Evolutionary conservation across 92 coral and sea anemone species (phyloP).

Genomic region (Ricordea florida): DNA sequence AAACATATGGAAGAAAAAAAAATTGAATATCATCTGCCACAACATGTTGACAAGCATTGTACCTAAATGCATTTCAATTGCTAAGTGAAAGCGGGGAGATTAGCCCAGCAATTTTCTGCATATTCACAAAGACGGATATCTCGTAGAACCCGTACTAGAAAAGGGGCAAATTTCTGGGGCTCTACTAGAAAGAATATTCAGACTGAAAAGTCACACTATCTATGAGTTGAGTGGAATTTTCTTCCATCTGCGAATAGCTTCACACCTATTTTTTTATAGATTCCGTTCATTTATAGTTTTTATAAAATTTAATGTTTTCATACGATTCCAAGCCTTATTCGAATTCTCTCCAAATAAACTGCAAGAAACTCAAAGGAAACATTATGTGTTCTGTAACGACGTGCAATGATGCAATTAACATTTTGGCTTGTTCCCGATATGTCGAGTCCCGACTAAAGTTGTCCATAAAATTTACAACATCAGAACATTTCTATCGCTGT

Average conservation of each 20-base stretch:
- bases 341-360: constrained; percentile 4
- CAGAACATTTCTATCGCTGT: background rate
- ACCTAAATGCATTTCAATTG: background rate
- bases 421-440: background rate
- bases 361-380: background rate
- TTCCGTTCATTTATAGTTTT: constrained; percentile 10
- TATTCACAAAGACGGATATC: too few species aligned
- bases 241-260: constrained; percentile 15
- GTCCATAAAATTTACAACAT: background rate
- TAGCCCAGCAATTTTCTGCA: too few species aligned
- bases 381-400: background rate
- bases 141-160: too few species aligned
- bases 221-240: background rate
- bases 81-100: background rate
- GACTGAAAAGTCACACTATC: background rate
- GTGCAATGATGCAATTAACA: background rate
- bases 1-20: background rate
- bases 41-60: background rate
- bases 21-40: constrained; percentile 7
- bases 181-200: background rate
- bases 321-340: constrained; percentile 13
- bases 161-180: too few species aligned
- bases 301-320: background rate
- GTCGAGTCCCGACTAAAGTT: background rate
- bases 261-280: background rate